A percentile compares a stretch with the other conserved stretches of the same genome.
Evolutionary conservation across 1,140 invertebrate species (phyloP).

Genomic region (Drosophila cardini): DNA sequence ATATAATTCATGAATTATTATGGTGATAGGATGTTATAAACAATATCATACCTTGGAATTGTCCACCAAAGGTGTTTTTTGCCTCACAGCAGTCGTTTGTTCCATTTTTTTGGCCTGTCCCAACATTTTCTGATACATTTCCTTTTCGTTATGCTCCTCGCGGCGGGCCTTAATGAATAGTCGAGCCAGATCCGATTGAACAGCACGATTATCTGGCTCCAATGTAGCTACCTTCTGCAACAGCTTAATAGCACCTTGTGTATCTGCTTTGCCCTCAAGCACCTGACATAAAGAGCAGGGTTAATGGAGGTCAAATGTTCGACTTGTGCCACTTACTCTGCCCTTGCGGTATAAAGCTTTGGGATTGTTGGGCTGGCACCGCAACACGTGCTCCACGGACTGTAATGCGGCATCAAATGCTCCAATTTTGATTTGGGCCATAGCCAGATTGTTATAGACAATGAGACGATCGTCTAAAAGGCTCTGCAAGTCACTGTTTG

Average conservation of each 20-base stretch:
- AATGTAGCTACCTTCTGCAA: slow-evolving; percentile 87
- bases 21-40: not conserved
- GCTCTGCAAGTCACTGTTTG: slow-evolving; percentile 86
- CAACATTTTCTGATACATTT: slow-evolving; percentile 89
- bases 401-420: slow-evolving; percentile 92
- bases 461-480: slow-evolving; percentile 92
- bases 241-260: slow-evolving; percentile 86
- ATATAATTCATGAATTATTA: not conserved
- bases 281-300: slow-evolving; percentile 85
- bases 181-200: slow-evolving; percentile 87
- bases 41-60: slow-evolving; percentile 69
- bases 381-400: slow-evolving; percentile 92
- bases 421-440: slow-evolving; percentile 93
- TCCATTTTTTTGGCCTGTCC: slow-evolving; percentile 85
- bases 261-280: slow-evolving; percentile 87
- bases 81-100: slow-evolving; percentile 71
- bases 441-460: slow-evolving; percentile 95
- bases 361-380: slow-evolving; percentile 93
- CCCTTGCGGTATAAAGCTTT: slow-evolving; percentile 96
- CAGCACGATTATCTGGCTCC: slow-evolving; percentile 87
- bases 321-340: slow-evolving; percentile 85
- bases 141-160: slow-evolving; percentile 86
- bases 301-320: not conserved
- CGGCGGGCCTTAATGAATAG: slow-evolving; percentile 86
- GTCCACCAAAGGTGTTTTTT: slow-evolving; percentile 71